phyloP scores from a whole-genome alignment of 1,140 invertebrate species.

The Phymastichus coffea region DNA sequence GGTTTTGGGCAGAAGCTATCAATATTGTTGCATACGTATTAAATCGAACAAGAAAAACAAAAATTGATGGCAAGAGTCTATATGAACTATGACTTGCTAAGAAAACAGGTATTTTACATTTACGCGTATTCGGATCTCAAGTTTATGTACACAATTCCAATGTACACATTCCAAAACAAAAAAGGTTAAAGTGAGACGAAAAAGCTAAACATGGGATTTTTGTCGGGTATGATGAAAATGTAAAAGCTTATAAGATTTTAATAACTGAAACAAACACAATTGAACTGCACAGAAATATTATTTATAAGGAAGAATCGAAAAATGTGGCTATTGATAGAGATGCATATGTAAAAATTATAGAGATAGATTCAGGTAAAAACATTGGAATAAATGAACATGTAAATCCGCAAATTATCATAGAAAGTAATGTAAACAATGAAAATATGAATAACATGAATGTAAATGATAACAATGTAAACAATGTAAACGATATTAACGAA shows the following conservation, averaged over 20 bases:
- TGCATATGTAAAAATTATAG: neutral
- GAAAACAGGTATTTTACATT: neutral
- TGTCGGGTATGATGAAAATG: neutral
- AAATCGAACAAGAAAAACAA: no score
- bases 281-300: neutral
- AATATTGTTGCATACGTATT: no score
- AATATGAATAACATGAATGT: neutral
- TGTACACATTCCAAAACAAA: constrained; percentile 10
- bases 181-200: neutral
- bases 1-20: no score
- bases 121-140: neutral
- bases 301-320: neutral
- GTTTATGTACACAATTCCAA: no score
- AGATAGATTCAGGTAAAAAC: neutral
- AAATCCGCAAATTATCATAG: no score
- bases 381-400: neutral
- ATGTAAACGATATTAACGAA: no score
- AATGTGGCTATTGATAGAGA: neutral
- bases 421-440: neutral
- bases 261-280: neutral
- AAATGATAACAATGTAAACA: neutral
- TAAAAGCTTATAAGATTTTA: constrained; percentile 9
- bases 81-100: neutral
- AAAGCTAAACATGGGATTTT: neutral
- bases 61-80: no score